Percentiles rank a stretch among this genome's conserved stretches.
These are phyloP conservation scores for Dorcus hopei DNA, from an alignment of 2,888 invertebrate genomes.

Conservation along the genomic window DNA sequence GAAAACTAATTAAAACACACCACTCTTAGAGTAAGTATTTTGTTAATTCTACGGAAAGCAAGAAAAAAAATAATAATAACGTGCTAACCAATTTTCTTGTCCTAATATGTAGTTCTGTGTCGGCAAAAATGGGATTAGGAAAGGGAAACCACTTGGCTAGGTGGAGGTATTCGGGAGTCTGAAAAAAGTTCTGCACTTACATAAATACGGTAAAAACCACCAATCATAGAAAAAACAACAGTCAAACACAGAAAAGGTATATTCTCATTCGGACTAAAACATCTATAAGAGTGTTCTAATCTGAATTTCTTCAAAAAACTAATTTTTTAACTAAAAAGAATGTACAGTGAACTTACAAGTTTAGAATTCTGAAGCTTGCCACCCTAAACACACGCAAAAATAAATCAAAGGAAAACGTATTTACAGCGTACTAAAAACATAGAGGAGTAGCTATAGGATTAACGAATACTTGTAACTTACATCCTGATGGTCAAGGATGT, in stretches of 20 bases:
- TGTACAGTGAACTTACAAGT: no score
- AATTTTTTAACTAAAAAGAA: no score
- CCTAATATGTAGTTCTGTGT: constrained; percentile 51
- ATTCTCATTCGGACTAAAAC: neutral
- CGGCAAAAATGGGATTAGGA: constrained; percentile 58
- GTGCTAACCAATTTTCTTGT: constrained; percentile 37
- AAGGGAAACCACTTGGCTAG: constrained; percentile 61
- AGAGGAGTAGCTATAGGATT: no score
- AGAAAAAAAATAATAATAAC: no score
- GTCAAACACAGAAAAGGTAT: neutral
- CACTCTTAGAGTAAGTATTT: no score
- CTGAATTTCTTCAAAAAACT: neutral
- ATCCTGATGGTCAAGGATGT: constrained; percentile 82
- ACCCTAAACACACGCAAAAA: no score
- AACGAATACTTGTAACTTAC: constrained; percentile 64
- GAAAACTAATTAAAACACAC: no score
- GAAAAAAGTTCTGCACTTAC: constrained; percentile 38
- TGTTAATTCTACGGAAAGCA: no score
- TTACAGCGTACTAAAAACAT: no score
- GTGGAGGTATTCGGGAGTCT: constrained; percentile 58
- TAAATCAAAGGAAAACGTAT: neutral
- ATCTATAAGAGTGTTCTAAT: neutral
- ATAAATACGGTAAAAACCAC: neutral
- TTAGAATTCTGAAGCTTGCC: no score
- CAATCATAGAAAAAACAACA: no score